These are phyloP conservation scores for Cyrtodaria siliqua DNA, from an alignment of 2,888 invertebrate species.

Conservation along the genomic window DNA sequence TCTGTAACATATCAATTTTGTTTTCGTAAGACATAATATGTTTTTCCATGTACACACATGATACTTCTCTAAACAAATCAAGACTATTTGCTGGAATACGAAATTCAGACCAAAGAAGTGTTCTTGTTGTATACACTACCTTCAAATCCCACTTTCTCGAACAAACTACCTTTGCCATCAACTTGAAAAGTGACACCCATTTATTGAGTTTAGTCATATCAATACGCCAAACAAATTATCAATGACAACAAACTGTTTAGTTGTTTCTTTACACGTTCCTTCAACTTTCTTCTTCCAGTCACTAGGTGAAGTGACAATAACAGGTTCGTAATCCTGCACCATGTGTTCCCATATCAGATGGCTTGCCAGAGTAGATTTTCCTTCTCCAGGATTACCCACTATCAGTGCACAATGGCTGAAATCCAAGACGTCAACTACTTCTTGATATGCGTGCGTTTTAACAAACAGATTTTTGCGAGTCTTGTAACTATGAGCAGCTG, in stretches of 20 bases:
- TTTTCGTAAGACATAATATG: slow-evolving; percentile 1
- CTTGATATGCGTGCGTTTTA: slow-evolving; percentile 23
- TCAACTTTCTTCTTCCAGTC: slow-evolving; percentile 32
- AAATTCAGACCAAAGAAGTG: slow-evolving; percentile 7
- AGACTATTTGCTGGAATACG: slow-evolving; percentile 5
- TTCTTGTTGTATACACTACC: slow-evolving; percentile 27
- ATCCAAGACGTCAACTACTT: slow-evolving; percentile 20
- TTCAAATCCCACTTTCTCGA: slow-evolving; percentile 16
- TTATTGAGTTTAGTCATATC: slow-evolving; percentile 20
- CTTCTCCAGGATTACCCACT: slow-evolving; percentile 32
- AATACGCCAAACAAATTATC: slow-evolving; percentile 42
- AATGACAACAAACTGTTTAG: slow-evolving; percentile 28
- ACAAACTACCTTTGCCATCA: slow-evolving; percentile 5
- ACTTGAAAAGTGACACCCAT: slow-evolving; percentile 18
- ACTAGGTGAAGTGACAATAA: slow-evolving; percentile 14
- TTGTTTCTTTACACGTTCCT: background rate
- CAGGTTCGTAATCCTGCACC: slow-evolving; percentile 8
- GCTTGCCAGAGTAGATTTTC: slow-evolving; percentile 25
- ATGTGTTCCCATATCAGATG: slow-evolving; percentile 7
- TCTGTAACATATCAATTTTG: slow-evolving; percentile 10
- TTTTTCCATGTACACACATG: slow-evolving; percentile 13
- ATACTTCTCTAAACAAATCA: background rate
- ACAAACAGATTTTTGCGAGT: slow-evolving; percentile 16
- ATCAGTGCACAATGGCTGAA: slow-evolving; percentile 21
- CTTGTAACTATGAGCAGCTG: background rate